A percentile compares a stretch with the other conserved stretches of the same genome.
These are phyloP conservation scores for Dolichopus griseipennis DNA, from an alignment of 2,888 invertebrate genomes.

Conservation along the genomic window DNA sequence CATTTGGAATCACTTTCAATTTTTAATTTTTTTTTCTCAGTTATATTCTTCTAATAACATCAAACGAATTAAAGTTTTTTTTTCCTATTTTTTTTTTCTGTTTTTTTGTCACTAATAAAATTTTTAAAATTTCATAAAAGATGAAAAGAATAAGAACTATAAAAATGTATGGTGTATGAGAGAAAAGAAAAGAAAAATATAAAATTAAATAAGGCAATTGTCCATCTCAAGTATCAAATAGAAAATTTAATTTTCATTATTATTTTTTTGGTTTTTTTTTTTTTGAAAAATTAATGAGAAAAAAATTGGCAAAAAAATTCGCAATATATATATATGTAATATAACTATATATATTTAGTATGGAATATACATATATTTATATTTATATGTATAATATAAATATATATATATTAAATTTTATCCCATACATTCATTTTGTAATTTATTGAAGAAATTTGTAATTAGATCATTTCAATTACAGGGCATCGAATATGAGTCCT, in stretches of 20 bases:
- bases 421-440: too few relatives aligned
- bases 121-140: not conserved
- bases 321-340: not conserved
- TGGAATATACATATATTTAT: too few relatives aligned
- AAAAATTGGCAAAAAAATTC: slow-evolving; percentile 2
- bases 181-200: not conserved
- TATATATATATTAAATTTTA: too few relatives aligned
- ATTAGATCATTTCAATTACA: too few relatives aligned
- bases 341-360: too few relatives aligned
- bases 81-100: too few relatives aligned
- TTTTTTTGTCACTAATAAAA: too few relatives aligned
- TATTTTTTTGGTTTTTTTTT: not conserved
- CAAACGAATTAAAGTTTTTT: not conserved
- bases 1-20: too few relatives aligned
- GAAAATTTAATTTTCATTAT: slow-evolving; percentile 1
- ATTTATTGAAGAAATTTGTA: too few relatives aligned
- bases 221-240: not conserved
- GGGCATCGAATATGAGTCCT: too few relatives aligned
- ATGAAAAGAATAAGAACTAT: not conserved
- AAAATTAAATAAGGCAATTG: not conserved
- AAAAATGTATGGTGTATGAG: not conserved
- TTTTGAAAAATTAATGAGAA: not conserved
- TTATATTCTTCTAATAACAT: not conserved
- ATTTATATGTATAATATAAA: too few relatives aligned
- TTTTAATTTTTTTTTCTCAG: too few relatives aligned